Conservation (phyloP, 1,140 invertebrate species). For the Bombus haemorrhoidalis region DNA sequence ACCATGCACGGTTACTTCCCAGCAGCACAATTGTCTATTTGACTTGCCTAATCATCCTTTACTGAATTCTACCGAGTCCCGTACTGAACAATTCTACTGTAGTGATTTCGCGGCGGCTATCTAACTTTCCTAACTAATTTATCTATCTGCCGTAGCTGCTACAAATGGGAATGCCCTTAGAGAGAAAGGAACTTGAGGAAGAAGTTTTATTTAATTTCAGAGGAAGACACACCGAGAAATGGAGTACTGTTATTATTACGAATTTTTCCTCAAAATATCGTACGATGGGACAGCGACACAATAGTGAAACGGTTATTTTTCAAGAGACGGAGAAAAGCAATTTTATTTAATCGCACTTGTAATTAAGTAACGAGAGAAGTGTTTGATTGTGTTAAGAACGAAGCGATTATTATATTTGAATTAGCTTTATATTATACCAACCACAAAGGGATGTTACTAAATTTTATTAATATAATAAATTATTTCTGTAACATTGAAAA, state of each 20-base stretch:
- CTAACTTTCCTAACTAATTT: constrained; percentile 7
- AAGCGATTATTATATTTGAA: neutral
- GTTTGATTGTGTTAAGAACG: neutral
- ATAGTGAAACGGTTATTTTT: neutral
- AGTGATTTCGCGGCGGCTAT: neutral
- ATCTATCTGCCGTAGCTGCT: neutral
- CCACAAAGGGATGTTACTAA: too few species aligned
- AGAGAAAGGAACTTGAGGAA: neutral
- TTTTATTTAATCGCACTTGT: neutral
- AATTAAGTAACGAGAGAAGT: neutral
- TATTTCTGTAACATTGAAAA: too few species aligned
- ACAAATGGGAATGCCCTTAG: neutral
- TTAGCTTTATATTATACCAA: neutral
- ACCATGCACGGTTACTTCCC: neutral
- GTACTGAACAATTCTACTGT: neutral
- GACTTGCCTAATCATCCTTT: constrained; percentile 6
- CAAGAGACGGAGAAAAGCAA: neutral
- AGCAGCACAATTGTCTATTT: neutral
- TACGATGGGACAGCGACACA: too few species aligned
- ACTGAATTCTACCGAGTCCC: neutral
- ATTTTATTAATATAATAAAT: too few species aligned
- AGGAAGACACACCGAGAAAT: neutral
- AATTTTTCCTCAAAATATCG: neutral
- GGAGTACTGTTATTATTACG: neutral
- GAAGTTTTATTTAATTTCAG: neutral